Conservation (phyloP, 2,797 vertebrate species). For the Argya squamiceps region DNA sequence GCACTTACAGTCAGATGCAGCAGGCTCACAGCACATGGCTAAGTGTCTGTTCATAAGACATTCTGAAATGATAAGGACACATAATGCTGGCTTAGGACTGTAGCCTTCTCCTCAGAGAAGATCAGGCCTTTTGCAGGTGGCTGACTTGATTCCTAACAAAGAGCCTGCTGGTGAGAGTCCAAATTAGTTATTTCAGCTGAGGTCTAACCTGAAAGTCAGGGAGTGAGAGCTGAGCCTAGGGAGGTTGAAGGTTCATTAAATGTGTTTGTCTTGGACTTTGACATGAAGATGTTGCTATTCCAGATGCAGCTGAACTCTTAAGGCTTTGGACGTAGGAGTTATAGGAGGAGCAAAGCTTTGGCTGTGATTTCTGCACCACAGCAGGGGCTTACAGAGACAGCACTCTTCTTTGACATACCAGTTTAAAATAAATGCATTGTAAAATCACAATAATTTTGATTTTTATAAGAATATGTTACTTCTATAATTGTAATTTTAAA, state of each 20-base stretch:
- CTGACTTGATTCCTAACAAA: neutral
- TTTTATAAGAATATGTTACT: neutral
- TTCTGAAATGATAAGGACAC: neutral
- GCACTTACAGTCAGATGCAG: neutral
- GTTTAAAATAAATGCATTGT: neutral
- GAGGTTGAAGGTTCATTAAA: neutral
- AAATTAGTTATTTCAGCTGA: neutral
- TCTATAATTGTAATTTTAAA: neutral
- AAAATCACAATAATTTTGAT: neutral
- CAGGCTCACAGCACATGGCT: neutral
- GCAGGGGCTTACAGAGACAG: neutral
- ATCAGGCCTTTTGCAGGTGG: neutral
- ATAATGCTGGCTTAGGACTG: neutral
- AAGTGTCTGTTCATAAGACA: neutral
- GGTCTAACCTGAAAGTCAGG: neutral
- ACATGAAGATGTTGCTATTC: neutral
- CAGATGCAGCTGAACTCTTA: neutral
- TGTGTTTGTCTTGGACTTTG: conserved; percentile 24
- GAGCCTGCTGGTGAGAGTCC: neutral
- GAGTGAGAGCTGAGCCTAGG: neutral
- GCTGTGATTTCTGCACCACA: neutral
- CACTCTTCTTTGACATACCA: neutral
- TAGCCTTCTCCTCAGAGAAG: neutral
- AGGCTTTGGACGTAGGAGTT: neutral
- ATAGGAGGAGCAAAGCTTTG: neutral